Evolutionary conservation across 2,797 vertebrate genomes (phyloP), one percentile per base, ranked within the genome.

Genomic region (Staurois parvus): DNA sequence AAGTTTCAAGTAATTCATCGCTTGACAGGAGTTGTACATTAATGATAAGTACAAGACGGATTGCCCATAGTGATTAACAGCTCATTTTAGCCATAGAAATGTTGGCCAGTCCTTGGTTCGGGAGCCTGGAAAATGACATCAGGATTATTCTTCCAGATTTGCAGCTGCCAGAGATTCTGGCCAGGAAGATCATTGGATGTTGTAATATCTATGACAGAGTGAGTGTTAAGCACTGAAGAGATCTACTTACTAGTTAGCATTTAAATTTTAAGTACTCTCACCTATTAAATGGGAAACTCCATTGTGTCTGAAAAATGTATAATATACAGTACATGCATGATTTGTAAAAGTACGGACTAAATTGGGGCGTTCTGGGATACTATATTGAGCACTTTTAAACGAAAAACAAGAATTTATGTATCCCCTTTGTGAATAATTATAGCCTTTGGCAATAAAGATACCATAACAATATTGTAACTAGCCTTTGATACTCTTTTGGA

Each of bases 21-120:
- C 48, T 52, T 52, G 48, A 52, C 48, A 21, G 48, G 48, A 52
- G 15, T 52, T 52, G 30, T 40, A 79, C 42, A 37, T 64, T 64
- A 67, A 67, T 75, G 29, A 52, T 80, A 79, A 34, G 21, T 40
- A 73, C 52, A 66, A 45, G 32, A 67, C 48, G 68, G 28, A 56
- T 66, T 85, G 76, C 77, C 76, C 1, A 11, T 21, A 45, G 69
- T 74, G 62, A 79, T 42, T 70, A 79, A 40, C 62, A 69, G 64
- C 64, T 68, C 2, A 21, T 52, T 48, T 56, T 32, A 34, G 42
- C 42, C 29, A 24, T 69, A 69, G 13, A 70, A 24, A 12, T 69
- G 66, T 79, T 79, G 77, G 66, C 66, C 4, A 17, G 8, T 4
- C 10, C 15, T 30, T 69, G 42, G 66, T 69, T 48, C n/a, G 30